phyloP scores from a whole-genome alignment of 2,888 invertebrate genomes.

The Cyaniris semiargus region DNA sequence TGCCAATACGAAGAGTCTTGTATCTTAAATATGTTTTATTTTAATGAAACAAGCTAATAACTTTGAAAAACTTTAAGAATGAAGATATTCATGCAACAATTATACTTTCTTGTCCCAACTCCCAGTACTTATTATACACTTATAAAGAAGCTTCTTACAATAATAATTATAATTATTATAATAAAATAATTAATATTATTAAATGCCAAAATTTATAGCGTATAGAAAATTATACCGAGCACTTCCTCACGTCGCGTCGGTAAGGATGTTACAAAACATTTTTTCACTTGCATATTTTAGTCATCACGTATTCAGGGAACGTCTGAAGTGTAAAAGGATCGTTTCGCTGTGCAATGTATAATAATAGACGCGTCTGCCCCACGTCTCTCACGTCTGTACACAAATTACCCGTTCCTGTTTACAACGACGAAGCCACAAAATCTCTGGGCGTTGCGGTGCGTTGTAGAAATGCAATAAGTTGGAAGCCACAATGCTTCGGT shows the following conservation, averaged over 20 bases:
- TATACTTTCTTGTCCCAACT: no score
- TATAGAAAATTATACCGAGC: background rate
- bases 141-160: no score
- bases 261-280: background rate
- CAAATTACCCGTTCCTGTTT: conserved; percentile 1
- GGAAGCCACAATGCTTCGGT: background rate
- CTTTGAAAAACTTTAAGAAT: no score
- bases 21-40: no score
- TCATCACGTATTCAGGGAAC: conserved; percentile 2
- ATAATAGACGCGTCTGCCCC: conserved; percentile 16
- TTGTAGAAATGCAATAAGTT: background rate
- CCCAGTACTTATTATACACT: no score
- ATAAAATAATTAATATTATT: no score
- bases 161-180: no score
- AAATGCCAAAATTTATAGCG: no score
- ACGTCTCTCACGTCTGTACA: background rate
- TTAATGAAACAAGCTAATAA: no score
- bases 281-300: conserved; percentile 1
- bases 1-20: no score
- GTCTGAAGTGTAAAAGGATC: conserved; percentile 11
- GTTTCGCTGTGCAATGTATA: conserved; percentile 1
- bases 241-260: background rate
- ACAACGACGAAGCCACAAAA: background rate
- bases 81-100: no score
- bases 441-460: background rate